Base-by-base conservation (phyloP, 2,113 vertebrate species). In the Chaenogobius annularis region DNA sequence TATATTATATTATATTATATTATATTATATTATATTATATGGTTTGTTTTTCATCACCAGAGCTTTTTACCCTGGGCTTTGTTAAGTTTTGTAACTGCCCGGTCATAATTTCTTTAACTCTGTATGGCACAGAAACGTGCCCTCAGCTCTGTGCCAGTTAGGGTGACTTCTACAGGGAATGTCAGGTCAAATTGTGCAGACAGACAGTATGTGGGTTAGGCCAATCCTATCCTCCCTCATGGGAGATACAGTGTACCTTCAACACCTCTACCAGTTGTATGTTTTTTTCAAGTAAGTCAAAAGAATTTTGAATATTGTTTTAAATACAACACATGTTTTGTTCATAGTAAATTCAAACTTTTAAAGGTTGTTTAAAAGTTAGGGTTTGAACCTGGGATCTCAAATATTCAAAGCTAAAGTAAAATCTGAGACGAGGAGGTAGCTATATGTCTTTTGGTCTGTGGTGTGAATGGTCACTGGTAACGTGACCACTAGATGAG, bases 141-240 rank as follows among this genome's bases (percentile, higher is more conserved):
- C 61, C 59, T 48, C 1, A 72, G 56, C 17, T 52, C 52, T 40
- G 37, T 40, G 37, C 37, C 37, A 40, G 54, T 54, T 74, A 75
- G 62, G 9, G 50, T 19, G 12, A 0, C 35, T 69, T 22, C 54
- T 55, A 69, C 55, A 43, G 7, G 19, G 43, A 26, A 35, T 72
- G 72, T 69, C 44, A 76, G 78, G 58, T 78, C 68, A 67, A 68
- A 43, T 52, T 72, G 80, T 81, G 0, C 63, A 72, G 43, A 43
- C 71, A 22, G 40, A 35, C 4, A 72, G 59, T 54, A 72, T 64
- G 35, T 80, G 43, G 70, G 68, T 54, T 64, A 71, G 50, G 43
- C 10, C n/a, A n/a, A n/a, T n/a, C n/a, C n/a, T n/a, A n/a, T n/a
- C n/a, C n/a, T n/a, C n/a, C n/a, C n/a, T n/a, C 62, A 69, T 13